Base-by-base conservation (phyloP, 2,888 invertebrate genomes). In the Cephus spinipes region DNA sequence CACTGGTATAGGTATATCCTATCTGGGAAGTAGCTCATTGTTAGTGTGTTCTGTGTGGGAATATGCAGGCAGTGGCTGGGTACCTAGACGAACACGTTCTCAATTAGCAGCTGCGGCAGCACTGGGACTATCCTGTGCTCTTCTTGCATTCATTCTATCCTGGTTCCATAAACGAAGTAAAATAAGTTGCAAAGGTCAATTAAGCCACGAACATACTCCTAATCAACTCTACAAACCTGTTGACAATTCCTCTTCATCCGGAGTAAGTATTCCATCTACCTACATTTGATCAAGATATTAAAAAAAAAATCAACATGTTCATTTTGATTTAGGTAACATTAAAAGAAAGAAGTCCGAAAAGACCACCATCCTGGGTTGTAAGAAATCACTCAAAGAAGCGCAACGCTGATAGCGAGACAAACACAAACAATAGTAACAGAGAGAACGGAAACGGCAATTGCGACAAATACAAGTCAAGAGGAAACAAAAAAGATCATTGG, bases 41-140 rank as follows among this genome's bases (percentile, higher is more conserved):
- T 92, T 96, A 85, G 93, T 95, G 88, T 93, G 95, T 88, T 95
- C 95, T 88, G 94, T 95, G 92, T 87, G 93, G 94, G 92, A 94
- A 93, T 92, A 93, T 92, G 92, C 94, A 92, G 90, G 95, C 93
- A 90, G 94, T 93, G 91, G 91, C 73, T 95, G 94, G 95, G 95
- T 95, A 85, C 95, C 95, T 83, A 94, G 94, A 90, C 94, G 95
- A 92, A 95, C 95, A 85, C 94, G 94, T 90, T 95, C 95, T 85
- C 95, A 95, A 88, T 92, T 96, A 23, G 89, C 90, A 68, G 90
- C 89, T 3, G 89, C 90, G 9, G 90, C 91, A 40, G 90, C 86
- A 40, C 83, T 91, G 12, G 91, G 91, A 15, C 82, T 91, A 11
- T 90, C 88, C n/a, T 91, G 91, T 79, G 90, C 90, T 75, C 79